Evolutionary conservation across 2,797 vertebrate species (phyloP).

Genomic region (Hydrocynus forskahlii): DNA sequence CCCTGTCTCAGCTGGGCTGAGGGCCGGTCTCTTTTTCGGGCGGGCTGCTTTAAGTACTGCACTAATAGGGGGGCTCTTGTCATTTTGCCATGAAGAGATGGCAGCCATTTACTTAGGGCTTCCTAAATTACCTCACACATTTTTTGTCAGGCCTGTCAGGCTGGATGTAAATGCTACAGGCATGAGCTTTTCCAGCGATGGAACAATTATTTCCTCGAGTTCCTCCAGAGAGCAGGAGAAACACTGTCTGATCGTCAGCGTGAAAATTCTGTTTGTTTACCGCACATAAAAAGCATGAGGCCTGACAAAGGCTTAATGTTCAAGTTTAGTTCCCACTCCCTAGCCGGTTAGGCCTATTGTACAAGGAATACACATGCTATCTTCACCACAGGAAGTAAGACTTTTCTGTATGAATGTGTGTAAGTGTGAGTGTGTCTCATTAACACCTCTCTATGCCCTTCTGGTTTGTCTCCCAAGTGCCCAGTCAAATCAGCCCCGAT

Average conservation of each 20-base stretch:
- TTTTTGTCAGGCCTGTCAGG: slow-evolving; percentile 58
- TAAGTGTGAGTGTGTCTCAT: slow-evolving; percentile 47
- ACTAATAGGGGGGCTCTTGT: slow-evolving; percentile 62
- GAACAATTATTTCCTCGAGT: slow-evolving; percentile 58
- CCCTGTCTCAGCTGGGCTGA: slow-evolving; percentile 49
- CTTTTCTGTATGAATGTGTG: slow-evolving; percentile 36
- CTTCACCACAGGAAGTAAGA: slow-evolving; percentile 20
- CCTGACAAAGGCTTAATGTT: slow-evolving; percentile 32
- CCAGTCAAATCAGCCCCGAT: slow-evolving; percentile 53
- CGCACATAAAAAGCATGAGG: slow-evolving; percentile 23
- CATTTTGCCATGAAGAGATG: slow-evolving; percentile 61
- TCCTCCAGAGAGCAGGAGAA: slow-evolving; percentile 48
- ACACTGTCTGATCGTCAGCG: slow-evolving; percentile 40
- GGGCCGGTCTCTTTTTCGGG: slow-evolving; percentile 50
- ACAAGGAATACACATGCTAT: slow-evolving; percentile 39
- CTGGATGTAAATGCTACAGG: slow-evolving; percentile 55
- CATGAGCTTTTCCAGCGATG: slow-evolving; percentile 47
- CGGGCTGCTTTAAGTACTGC: slow-evolving; percentile 51
- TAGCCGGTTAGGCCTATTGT: slow-evolving; percentile 33
- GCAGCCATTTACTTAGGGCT: slow-evolving; percentile 55
- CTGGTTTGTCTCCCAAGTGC: slow-evolving; percentile 54
- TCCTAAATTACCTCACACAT: slow-evolving; percentile 55
- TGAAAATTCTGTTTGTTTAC: slow-evolving; percentile 40
- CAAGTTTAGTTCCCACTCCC: slow-evolving; percentile 14
- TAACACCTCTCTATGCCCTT: slow-evolving; percentile 50